Base-by-base conservation (phyloP, 2,113 vertebrate species). In the Phalacrocorax aristotelis region DNA sequence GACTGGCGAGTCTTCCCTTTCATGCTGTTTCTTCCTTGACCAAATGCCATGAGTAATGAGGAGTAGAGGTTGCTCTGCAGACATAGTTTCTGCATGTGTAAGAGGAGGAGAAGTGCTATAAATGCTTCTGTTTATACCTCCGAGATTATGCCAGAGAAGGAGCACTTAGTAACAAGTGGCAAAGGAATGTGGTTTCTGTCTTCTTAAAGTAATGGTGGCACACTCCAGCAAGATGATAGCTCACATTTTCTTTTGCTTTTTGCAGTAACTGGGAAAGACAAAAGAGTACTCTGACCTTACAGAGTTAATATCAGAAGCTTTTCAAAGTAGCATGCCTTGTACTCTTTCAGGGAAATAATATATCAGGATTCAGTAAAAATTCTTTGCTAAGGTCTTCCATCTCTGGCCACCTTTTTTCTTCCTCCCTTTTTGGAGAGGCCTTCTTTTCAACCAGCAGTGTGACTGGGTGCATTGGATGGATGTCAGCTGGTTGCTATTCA, bases 1-100 rank as follows among this genome's bases (percentile, higher is more conserved):
- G 10, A 0, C 52, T 36, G 57, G 29, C 0, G 0, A 54, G 5
- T 17, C 36, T 61, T 61, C 34, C 46, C 60, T 92, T 82, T 65
- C 15, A 2, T 40, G 8, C 18, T 44, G 3, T 36, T 74, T 58
- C 19, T 77, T 36, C 40, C 58, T 48, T 75, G 51, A 21, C 38
- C 30, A 55, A 80, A 36, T 70, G n/a, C 49, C 32, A 4, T 4
- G 19, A 74, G 30, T 58, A 40, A 51, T 11, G 25, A 69, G 3
- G 32, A 69, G 27, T 0, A 49, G 30, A 55, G 11, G 18, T 48
- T 64, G 48, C 36, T 10, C 48, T 68, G n/a, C 58, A 48, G 51
- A 46, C 54, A 15, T 29, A 16, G 12, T 51, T 93, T 40, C n/a
- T 85, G 3, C 5, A 0, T 52, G 9, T 38, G 14, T 55, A 46